A percentile compares a stretch with the other conserved stretches of the same genome.
Conservation (phyloP, 2,797 vertebrate genomes). For the Amniataba percoides region DNA sequence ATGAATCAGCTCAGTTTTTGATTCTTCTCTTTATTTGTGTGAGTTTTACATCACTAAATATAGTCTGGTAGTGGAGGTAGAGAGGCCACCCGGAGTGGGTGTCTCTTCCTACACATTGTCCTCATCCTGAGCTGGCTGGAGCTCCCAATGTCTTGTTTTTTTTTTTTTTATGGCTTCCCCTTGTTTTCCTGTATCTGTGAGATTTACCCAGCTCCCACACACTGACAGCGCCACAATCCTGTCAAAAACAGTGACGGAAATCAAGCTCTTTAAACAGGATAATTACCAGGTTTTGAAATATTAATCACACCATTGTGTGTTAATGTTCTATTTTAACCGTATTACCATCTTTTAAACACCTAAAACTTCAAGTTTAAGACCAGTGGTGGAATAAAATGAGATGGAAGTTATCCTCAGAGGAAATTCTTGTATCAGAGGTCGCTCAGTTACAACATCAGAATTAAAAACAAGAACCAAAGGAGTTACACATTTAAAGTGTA, state of each 20-base stretch:
- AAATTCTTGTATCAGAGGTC: too few relatives aligned
- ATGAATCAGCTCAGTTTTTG: neutral
- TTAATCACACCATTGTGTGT: too few relatives aligned
- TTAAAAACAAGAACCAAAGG: too few relatives aligned
- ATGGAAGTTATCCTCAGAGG: too few relatives aligned
- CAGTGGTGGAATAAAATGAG: too few relatives aligned
- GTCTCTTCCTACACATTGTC: constrained; percentile 74
- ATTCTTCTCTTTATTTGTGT: constrained; percentile 10
- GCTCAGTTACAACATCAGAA: too few relatives aligned
- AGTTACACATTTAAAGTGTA: too few relatives aligned
- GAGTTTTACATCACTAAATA: constrained; percentile 37
- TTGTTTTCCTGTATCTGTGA: constrained; percentile 67
- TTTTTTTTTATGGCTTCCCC: constrained; percentile 43
- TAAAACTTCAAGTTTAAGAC: too few relatives aligned
- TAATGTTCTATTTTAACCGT: too few relatives aligned
- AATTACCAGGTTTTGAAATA: too few relatives aligned
- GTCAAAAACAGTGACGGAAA: constrained; percentile 48
- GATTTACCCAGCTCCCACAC: constrained; percentile 70
- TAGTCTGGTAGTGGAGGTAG: constrained; percentile 34
- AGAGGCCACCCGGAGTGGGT: constrained; percentile 70
- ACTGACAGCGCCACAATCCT: constrained; percentile 59
- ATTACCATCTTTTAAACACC: too few relatives aligned
- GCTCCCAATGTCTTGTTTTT: constrained; percentile 67
- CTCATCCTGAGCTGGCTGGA: constrained; percentile 66
- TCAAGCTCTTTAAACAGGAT: constrained; percentile 14